Base-by-base conservation (phyloP, 2,113 vertebrate species). In the Eulemur macaco region DNA sequence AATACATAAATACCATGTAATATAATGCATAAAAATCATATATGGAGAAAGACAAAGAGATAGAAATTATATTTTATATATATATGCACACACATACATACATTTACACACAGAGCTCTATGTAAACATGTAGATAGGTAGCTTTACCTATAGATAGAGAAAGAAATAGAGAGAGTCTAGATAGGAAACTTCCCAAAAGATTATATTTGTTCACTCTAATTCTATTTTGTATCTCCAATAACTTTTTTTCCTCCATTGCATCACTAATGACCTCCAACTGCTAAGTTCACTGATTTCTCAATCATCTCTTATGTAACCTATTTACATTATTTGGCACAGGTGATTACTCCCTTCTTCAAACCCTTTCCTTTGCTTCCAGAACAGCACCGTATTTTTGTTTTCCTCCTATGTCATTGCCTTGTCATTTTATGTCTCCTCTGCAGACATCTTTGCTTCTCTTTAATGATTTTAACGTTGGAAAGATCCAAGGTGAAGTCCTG, bases 251-350 rank as follows among this genome's bases (percentile, higher is more conserved):
- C 15, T 39, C n/a, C 13, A 69, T 4, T 25, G 20, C 18, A 34
- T 77, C 11, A 34, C 56, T 69, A 92, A 20, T 83, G 39, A 71
- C 15, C 2, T 45, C 31, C 29, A 91, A 68, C 13, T 42, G 56
- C 34, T 78, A 69, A 78, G 31, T n/a, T n/a, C 14, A 6, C 4
- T 25, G 15, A 47, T 7, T 76, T 77, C 8, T 37, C 17, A 77
- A 8, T 45, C 5, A 25, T 45, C 5, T 96, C 39, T 96, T 56
- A 39, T 2, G 3, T 90, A 68, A 86, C 1, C 3, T 25, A 45
- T 3, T 3, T 45, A 2, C 2, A 8, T 31, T 6, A 31, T 23
- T 83, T 37, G 17, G 20, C 2, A 50, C 5, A 45, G 7, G 34
- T 6, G 21, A 11, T 54, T 20, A 18, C 7, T 31, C 47, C 23